Evolutionary conservation across 2,113 vertebrate genomes (phyloP).

Genomic region (Pampusana beccarii): DNA sequence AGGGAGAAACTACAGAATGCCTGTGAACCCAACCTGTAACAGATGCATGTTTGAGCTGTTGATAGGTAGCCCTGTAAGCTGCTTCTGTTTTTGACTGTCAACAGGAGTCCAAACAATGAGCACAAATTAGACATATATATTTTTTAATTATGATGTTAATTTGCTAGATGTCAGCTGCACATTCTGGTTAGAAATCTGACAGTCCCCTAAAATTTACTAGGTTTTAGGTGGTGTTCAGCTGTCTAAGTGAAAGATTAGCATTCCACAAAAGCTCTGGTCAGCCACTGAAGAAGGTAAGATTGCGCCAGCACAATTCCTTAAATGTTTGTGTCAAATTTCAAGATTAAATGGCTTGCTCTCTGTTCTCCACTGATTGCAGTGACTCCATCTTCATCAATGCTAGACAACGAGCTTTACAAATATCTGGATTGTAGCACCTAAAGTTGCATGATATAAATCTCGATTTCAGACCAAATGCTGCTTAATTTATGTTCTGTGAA

Average conservation of each 20-base stretch:
- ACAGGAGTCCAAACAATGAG: not conserved
- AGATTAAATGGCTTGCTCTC: not conserved
- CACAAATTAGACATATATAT: not conserved
- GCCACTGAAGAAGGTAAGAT: not conserved
- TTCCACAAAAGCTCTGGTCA: not conserved
- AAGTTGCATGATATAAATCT: not conserved
- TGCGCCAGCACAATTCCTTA: not conserved
- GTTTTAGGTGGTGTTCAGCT: not conserved
- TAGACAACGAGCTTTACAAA: not conserved
- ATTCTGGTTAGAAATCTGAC: not conserved
- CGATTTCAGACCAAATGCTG: not conserved
- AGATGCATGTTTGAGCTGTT: not conserved
- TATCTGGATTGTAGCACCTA: not conserved
- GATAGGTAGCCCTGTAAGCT: not conserved
- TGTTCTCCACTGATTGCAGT: not conserved
- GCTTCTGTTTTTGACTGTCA: not conserved
- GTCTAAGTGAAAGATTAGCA: not conserved
- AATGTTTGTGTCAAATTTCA: not conserved
- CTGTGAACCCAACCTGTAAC: not conserved
- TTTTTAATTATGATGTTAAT: not conserved
- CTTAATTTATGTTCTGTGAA: not conserved
- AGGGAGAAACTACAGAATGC: not conserved
- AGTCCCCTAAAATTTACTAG: not conserved
- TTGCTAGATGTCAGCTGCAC: not conserved
- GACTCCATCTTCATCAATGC: not conserved